Evolutionary conservation across 2,888 invertebrate genomes (phyloP), one percentile per base, ranked within the genome.

Genomic region (Chymomyza fuscimana): DNA sequence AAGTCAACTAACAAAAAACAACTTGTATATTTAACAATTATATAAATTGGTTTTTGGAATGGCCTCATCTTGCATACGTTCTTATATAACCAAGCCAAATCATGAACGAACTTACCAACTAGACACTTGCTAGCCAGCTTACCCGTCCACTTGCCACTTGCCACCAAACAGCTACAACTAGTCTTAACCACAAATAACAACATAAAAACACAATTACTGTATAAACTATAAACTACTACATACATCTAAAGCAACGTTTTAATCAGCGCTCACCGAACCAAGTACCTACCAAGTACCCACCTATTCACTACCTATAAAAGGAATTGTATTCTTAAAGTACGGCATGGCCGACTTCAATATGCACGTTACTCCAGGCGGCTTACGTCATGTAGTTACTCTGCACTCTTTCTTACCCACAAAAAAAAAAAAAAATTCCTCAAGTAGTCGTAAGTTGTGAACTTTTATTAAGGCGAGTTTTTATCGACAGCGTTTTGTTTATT

Each of bases 1-100:
- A 78, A 69, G 46, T 68, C 61, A 67, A 22, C n/a, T 63, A 77
- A 69, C 77, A 79, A 72, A 69, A 68, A 75, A 67, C 72, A 73
- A 81, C 69, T 69, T 81, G 74, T 86, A 87, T 78, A 76, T 77
- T 73, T 65, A 73, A 85, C 62, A 69, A 36, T 65, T 36, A 16
- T 66, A 46, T 66, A 50, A 63, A 66, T 58, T 66, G 58, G 58
- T 66, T 60, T 67, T 67, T 67, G 71, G 67, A 64, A 71, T 68
- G 70, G 52, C 65, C 68, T 69, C 71, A 67, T 80, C 68, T 79
- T 69, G 73, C 76, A 79, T 81, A 73, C 79, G 79, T 77, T 78
- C 63, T 70, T 67, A 70, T 72, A 63, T 52, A 69, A 67, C 65
- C 51, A 65, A 65, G 70, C 61, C 75, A 77, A 16, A 54, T 19